These are phyloP conservation scores for Manis pentadactyla DNA, from an alignment of 2,797 vertebrate species.

Conservation along the genomic window DNA sequence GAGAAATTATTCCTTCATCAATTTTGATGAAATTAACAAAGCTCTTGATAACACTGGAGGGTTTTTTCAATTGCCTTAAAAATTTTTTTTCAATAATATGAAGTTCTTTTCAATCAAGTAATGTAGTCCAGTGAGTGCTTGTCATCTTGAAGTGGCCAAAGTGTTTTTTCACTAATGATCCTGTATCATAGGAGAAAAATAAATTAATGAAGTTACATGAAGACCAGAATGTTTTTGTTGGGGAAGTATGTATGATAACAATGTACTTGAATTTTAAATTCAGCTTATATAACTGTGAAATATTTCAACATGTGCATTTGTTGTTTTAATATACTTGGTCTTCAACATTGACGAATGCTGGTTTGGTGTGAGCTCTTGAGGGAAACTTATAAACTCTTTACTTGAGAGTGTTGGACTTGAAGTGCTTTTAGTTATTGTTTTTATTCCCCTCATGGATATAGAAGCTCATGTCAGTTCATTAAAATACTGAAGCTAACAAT, in stretches of 20 bases:
- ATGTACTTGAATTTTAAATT: not conserved
- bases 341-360: not conserved
- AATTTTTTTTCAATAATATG: not conserved
- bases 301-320: not conserved
- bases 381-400: not conserved
- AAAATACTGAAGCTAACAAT: not conserved
- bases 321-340: not conserved
- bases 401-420: not conserved
- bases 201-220: not conserved
- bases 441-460: fast-evolving
- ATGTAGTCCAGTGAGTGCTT: not conserved
- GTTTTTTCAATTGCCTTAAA: slow-evolving; percentile 45
- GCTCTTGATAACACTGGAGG: not conserved
- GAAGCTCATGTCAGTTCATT: not conserved
- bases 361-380: not conserved
- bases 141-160: not conserved
- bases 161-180: not conserved
- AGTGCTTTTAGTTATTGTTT: not conserved
- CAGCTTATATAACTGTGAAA: not conserved
- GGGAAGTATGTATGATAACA: not conserved
- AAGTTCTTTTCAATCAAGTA: not conserved
- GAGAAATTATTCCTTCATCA: not conserved
- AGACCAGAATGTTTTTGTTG: not conserved
- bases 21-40: slow-evolving; percentile 2
- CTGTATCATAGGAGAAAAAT: not conserved